Evolutionary conservation across 2,113 vertebrate species (phyloP).

Genomic region (Ageneiosus marmoratus): DNA sequence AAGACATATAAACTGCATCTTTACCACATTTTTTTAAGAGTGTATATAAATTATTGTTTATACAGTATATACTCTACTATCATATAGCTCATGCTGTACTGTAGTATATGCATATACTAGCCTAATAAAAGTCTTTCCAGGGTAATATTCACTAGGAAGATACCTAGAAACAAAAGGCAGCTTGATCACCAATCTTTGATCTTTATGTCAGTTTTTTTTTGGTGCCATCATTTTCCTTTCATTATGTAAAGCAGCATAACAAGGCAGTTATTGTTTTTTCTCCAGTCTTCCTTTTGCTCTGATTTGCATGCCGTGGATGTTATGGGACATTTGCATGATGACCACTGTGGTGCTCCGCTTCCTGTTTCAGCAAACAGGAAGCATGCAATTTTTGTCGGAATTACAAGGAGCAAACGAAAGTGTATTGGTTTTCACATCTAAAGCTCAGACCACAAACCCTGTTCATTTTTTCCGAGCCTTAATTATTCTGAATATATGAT

Average conservation of each 20-base stretch:
- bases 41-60: too few relatives aligned
- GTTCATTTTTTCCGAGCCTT: background rate
- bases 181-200: background rate
- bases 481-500: background rate
- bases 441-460: background rate
- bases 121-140: background rate
- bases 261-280: background rate
- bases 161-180: background rate
- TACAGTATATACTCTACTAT: too few relatives aligned
- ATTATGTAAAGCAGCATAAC: background rate
- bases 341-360: background rate
- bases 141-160: background rate
- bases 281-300: background rate
- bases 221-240: background rate
- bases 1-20: background rate
- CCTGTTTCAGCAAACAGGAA: background rate
- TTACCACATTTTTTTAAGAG: background rate
- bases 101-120: background rate
- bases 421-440: background rate
- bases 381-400: background rate
- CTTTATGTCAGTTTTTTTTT: too few relatives aligned
- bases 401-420: background rate
- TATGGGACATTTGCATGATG: constrained; percentile 9
- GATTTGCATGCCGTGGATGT: constrained; percentile 24
- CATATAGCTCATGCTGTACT: background rate